Evolutionary conservation across 2,113 vertebrate species (phyloP).

Genomic region (Pangasianodon gigas): DNA sequence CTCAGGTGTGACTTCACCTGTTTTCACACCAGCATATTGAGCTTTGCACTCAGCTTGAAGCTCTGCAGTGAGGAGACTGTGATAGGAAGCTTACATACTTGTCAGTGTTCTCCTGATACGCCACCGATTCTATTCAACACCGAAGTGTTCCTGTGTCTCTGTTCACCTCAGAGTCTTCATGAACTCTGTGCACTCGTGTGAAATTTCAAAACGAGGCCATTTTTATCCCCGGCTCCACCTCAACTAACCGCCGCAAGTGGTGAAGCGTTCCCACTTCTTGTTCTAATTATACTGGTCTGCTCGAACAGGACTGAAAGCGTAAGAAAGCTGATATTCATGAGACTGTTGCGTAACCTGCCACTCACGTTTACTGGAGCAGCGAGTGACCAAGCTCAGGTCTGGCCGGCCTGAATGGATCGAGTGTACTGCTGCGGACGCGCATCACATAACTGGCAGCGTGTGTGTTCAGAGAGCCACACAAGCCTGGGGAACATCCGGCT

Average conservation of each 20-base stretch:
- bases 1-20: not conserved
- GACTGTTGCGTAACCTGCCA: conserved; percentile 33
- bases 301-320: conserved; percentile 13
- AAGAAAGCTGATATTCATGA: conserved; percentile 36
- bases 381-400: conserved; percentile 6
- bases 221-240: not conserved
- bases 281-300: conserved; percentile 11
- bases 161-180: not conserved
- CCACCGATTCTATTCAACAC: not conserved
- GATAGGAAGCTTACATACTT: not conserved
- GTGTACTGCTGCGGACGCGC: not conserved
- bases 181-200: not conserved
- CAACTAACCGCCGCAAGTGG: not conserved
- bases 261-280: not conserved
- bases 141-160: not conserved
- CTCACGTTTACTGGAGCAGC: conserved; percentile 28
- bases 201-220: not conserved
- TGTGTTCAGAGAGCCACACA: not conserved
- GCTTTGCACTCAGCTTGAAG: not conserved
- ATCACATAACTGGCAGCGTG: not conserved
- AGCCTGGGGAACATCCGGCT: too few species aligned
- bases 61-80: not conserved
- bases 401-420: conserved; percentile 30
- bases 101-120: not conserved
- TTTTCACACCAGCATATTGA: not conserved